A percentile compares a stretch with the other conserved stretches of the same genome.
Evolutionary conservation across 2,888 invertebrate species (phyloP).

Genomic region (Taenaris catops): DNA sequence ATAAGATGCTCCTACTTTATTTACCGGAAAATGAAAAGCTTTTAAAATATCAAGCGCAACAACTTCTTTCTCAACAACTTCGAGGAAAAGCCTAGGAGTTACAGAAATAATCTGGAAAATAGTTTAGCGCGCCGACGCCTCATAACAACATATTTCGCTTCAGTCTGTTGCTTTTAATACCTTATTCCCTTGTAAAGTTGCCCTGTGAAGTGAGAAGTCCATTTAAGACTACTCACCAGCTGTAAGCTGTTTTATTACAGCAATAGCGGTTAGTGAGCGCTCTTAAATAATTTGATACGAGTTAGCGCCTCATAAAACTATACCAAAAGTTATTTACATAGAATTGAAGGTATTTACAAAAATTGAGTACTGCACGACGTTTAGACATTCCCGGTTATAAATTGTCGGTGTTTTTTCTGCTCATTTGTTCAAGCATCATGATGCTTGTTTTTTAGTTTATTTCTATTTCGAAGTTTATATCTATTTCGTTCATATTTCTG

Average conservation of each 20-base stretch:
- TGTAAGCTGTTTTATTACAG: conserved; percentile 27
- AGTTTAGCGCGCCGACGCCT: conserved; percentile 42
- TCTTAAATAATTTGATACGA: too few species aligned
- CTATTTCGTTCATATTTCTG: too few species aligned
- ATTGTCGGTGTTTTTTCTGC: too few species aligned
- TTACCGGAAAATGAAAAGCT: conserved; percentile 40
- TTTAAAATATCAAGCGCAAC: conserved; percentile 45
- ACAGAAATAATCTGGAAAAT: conserved; percentile 50
- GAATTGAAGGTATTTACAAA: too few species aligned
- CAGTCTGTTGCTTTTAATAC: conserved; percentile 35
- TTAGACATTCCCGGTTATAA: too few species aligned
- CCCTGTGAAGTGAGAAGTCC: conserved; percentile 29
- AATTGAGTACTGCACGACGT: too few species aligned
- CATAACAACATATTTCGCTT: conserved; percentile 46
- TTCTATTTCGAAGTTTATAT: too few species aligned
- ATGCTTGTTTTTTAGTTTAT: too few species aligned
- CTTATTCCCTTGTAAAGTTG: conserved; percentile 30
- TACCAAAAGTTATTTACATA: too few species aligned
- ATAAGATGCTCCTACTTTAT: conserved; percentile 21
- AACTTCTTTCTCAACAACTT: conserved; percentile 48
- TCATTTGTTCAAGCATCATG: too few species aligned
- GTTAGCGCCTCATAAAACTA: too few species aligned
- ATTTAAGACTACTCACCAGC: conserved; percentile 32
- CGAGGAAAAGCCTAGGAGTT: conserved; percentile 43
- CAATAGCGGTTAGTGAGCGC: conserved; percentile 17